Evolutionary conservation across 2,888 invertebrate genomes (phyloP), one percentile per base, ranked within the genome.

Genomic region (Sinohyriopsis cumingii): DNA sequence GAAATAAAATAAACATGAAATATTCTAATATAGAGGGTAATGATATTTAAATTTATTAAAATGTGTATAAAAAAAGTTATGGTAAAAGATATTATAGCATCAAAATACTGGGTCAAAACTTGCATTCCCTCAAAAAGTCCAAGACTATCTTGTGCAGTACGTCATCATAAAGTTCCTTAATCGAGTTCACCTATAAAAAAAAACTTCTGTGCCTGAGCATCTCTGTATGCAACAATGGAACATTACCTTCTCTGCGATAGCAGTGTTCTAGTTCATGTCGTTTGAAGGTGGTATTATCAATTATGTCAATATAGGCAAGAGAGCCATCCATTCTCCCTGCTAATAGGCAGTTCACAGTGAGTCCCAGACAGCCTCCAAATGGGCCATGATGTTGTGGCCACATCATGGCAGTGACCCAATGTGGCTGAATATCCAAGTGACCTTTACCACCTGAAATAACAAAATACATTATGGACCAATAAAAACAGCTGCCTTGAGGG

Each of bases 271-370:
- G 81, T 67, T 89, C 89, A 59, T 81, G 80, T 53, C 84, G 72
- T 15, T 77, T 73, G 71, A 82, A 86, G 4, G 87, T 84, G 7
- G 82, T 78, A 64, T 71, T 79, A 71, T 87, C 89, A 6, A 87
- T 67, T 53, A 87, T 81, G 56, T 88, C 87, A 45, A 89, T 81
- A 61, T 88, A 72, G 15, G 86, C 84, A 69, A 79, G 88, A 1
- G 91, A 91, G 24, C 93, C 93, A 82, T 92, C 92, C 20, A 92
- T 90, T 71, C 91, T 90, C 0, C 93, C 93, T 24, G 92, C 90
- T 28, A 93, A 82, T 55, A 93, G 86, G 72, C 90, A 89, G 69
- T 92, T 89, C 15, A 81, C 82, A 57, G 81, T 79, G 62, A 87
- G 71, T 6, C 87, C 88, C 22, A 87, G 78, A 57, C 84, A 81